Percentiles rank a stretch among this genome's conserved stretches.
Conservation (phyloP, 2,888 invertebrate species). For the Mesopsocus fuscifrons region DNA sequence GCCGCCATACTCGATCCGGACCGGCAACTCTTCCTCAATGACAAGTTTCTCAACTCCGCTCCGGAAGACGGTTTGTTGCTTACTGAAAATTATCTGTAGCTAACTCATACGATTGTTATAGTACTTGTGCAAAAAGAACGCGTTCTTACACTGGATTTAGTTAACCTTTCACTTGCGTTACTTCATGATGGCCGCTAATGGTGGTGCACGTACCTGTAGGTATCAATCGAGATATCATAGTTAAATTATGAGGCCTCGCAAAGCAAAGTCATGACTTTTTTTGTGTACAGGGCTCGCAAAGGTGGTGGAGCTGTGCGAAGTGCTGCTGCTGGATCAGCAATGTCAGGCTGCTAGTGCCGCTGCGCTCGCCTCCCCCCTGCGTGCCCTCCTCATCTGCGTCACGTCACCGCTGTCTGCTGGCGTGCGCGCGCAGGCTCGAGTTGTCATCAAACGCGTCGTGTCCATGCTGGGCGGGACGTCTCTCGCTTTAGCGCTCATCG, state of each 20-base stretch:
- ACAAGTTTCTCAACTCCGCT: conserved; percentile 54
- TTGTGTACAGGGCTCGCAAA: conserved; percentile 36
- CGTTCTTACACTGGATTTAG: no score
- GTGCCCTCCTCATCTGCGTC: conserved; percentile 48
- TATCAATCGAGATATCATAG: no score
- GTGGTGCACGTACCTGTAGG: no score
- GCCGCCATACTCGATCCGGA: conserved; percentile 49
- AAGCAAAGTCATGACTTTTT: conserved; percentile 8
- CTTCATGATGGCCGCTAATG: no score
- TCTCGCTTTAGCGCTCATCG: conserved; percentile 40
- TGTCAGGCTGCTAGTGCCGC: no score
- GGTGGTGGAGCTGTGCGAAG: conserved; percentile 56
- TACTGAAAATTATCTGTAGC: conserved; percentile 9
- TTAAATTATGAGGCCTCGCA: conserved; percentile 9
- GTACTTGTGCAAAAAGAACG: no score
- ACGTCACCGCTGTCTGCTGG: conserved; percentile 36
- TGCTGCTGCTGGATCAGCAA: no score
- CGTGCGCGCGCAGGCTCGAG: conserved; percentile 40
- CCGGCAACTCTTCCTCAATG: conserved; percentile 63
- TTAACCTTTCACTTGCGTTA: no score
- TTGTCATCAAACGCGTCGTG: conserved; percentile 39
- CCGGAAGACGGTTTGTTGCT: conserved; percentile 37
- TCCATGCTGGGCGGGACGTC: conserved; percentile 36
- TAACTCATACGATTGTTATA: no score
- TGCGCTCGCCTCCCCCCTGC: no score